These are phyloP conservation scores for Agrypnia vestita DNA, from an alignment of 1,140 invertebrate species.

Conservation along the genomic window DNA sequence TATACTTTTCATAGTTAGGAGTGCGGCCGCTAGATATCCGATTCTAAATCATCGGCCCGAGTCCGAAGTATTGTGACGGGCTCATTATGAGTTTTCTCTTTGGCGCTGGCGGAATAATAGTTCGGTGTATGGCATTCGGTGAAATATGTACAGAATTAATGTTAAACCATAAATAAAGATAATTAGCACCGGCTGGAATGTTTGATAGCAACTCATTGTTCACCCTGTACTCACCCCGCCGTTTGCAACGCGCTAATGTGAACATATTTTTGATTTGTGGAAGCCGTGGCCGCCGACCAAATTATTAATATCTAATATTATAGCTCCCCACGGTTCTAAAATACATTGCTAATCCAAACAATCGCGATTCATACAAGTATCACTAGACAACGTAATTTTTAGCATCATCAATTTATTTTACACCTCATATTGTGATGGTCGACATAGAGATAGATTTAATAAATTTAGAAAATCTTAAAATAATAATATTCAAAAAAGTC, in stretches of 20 bases:
- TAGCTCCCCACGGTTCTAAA: slow-evolving; percentile 20
- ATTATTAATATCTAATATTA: slow-evolving; percentile 50
- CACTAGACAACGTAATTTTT: too few species aligned
- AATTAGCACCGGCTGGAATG: slow-evolving; percentile 59
- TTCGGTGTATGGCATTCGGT: slow-evolving; percentile 51
- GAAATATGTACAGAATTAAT: slow-evolving; percentile 61
- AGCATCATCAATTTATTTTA: too few species aligned
- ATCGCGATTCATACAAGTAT: background rate
- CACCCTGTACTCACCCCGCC: slow-evolving; percentile 50
- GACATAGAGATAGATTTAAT: too few species aligned
- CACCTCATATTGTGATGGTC: too few species aligned
- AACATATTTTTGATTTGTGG: slow-evolving; percentile 62
- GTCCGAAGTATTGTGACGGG: slow-evolving; percentile 54
- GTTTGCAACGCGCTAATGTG: slow-evolving; percentile 52
- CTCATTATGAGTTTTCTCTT: slow-evolving; percentile 57
- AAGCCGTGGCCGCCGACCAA: slow-evolving; percentile 42
- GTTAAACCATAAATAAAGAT: slow-evolving; percentile 61
- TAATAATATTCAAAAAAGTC: too few species aligned
- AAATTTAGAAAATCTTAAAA: too few species aligned
- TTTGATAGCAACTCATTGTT: slow-evolving; percentile 60
- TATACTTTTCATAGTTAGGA: slow-evolving; percentile 35
- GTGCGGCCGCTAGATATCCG: slow-evolving; percentile 38
- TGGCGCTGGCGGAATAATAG: slow-evolving; percentile 48
- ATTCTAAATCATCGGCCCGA: slow-evolving; percentile 53
- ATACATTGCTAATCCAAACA: background rate